phyloP scores from a whole-genome alignment of 2,797 vertebrate genomes.

The Labroides dimidiatus region DNA sequence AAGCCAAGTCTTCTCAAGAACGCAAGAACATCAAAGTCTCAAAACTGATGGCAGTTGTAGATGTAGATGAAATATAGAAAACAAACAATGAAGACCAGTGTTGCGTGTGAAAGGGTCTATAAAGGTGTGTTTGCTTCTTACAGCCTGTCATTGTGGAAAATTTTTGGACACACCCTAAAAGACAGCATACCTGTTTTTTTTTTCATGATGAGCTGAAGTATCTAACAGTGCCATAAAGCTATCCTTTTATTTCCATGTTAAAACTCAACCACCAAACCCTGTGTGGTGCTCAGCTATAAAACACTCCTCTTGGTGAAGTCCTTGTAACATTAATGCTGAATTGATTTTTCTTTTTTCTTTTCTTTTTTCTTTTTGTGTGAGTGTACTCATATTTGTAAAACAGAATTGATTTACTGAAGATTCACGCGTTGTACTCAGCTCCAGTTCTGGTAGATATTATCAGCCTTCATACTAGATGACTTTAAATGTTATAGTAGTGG shows the following conservation, averaged over 20 bases:
- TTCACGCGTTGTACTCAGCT: background rate
- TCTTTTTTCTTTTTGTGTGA: background rate
- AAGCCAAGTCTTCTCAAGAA: too few species aligned
- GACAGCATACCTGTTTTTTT: background rate
- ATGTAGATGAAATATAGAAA: too few species aligned
- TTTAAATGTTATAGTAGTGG: background rate
- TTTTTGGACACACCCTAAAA: background rate
- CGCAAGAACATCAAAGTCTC: too few species aligned
- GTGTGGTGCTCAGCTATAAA: background rate
- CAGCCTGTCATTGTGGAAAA: too few species aligned
- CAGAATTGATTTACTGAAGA: background rate
- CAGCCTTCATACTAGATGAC: too few species aligned
- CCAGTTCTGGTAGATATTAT: background rate
- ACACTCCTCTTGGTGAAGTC: background rate
- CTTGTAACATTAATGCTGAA: background rate
- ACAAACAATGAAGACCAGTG: too few species aligned
- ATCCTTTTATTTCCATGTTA: background rate
- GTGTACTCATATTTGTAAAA: background rate
- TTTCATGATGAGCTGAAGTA: constrained; percentile 4
- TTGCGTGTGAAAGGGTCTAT: too few species aligned
- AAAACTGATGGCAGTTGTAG: too few species aligned
- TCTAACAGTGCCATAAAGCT: constrained; percentile 34
- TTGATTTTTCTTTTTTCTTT: background rate
- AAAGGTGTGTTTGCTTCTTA: background rate
- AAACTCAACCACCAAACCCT: background rate